Evolutionary conservation across 1,140 invertebrate species (phyloP).

Genomic region (Bombus breviceps): DNA sequence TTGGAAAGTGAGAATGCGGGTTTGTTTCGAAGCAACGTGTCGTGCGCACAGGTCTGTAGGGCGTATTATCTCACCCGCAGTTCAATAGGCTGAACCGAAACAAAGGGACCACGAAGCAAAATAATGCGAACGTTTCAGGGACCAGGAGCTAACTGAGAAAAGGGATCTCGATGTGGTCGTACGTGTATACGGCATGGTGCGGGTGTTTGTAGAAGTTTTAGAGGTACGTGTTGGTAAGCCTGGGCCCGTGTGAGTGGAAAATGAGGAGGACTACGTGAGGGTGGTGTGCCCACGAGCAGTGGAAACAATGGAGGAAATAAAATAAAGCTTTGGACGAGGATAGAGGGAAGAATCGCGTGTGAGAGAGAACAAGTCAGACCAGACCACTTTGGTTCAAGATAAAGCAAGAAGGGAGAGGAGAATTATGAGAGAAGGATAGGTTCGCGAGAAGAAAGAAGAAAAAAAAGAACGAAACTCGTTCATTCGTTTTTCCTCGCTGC

Average conservation of each 20-base stretch:
- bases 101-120: slow-evolving; percentile 77
- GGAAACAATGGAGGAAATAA: slow-evolving; percentile 80
- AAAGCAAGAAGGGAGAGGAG: slow-evolving; percentile 58
- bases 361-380: neutral
- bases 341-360: slow-evolving; percentile 34
- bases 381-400: slow-evolving; percentile 66
- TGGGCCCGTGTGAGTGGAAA: slow-evolving; percentile 67
- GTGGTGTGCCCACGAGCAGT: slow-evolving; percentile 65
- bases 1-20: slow-evolving; percentile 72
- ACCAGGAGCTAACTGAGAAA: slow-evolving; percentile 73
- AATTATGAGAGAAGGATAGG: slow-evolving; percentile 31
- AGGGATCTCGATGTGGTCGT: slow-evolving; percentile 71
- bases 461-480: slow-evolving; percentile 21
- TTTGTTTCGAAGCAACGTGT: slow-evolving; percentile 74
- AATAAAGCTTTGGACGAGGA: slow-evolving; percentile 74
- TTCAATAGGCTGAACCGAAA: slow-evolving; percentile 79
- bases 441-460: slow-evolving; percentile 6
- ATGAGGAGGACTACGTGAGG: slow-evolving; percentile 71
- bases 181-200: slow-evolving; percentile 41
- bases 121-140: slow-evolving; percentile 79
- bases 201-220: slow-evolving; percentile 38
- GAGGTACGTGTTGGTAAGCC: slow-evolving; percentile 39
- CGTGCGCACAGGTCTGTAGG: slow-evolving; percentile 62
- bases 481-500: neutral
- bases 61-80: slow-evolving; percentile 77